These are phyloP conservation scores for Psittacara wagleri DNA, from an alignment of 2,113 vertebrate genomes.

Conservation along the genomic window DNA sequence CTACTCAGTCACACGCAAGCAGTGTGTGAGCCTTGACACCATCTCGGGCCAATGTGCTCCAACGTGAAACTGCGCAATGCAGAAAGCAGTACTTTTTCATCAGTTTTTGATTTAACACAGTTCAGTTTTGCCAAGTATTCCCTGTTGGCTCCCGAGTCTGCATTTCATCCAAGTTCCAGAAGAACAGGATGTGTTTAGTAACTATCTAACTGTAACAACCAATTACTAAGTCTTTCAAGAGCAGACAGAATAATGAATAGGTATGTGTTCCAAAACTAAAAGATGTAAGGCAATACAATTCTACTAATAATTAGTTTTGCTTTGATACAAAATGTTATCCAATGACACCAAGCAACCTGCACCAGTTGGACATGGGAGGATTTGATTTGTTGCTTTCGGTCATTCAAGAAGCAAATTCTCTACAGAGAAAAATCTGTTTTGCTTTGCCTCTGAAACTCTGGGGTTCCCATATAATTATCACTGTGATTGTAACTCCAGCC, in stretches of 20 bases:
- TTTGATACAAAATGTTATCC: background rate
- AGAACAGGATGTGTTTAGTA: slow-evolving; percentile 19
- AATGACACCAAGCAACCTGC: background rate
- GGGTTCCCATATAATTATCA: background rate
- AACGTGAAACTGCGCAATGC: background rate
- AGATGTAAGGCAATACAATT: background rate
- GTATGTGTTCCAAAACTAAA: slow-evolving; percentile 11
- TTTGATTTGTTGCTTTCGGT: background rate
- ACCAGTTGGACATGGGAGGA: background rate
- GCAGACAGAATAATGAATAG: slow-evolving; percentile 44
- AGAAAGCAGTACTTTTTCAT: background rate
- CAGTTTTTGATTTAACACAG: background rate
- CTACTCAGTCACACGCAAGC: background rate
- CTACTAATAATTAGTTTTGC: slow-evolving; percentile 12
- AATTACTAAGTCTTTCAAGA: slow-evolving; percentile 10
- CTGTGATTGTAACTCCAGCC: background rate
- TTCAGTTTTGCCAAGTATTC: background rate
- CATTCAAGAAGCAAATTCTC: background rate
- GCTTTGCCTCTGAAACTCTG: background rate
- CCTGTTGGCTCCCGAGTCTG: background rate
- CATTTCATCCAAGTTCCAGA: background rate
- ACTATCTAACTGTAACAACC: slow-evolving; percentile 18
- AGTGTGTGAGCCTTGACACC: background rate
- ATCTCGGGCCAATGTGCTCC: background rate
- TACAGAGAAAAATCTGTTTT: background rate